phyloP scores from a whole-genome alignment of 2,888 invertebrate genomes.

The Eutolmus rufibarbis region DNA sequence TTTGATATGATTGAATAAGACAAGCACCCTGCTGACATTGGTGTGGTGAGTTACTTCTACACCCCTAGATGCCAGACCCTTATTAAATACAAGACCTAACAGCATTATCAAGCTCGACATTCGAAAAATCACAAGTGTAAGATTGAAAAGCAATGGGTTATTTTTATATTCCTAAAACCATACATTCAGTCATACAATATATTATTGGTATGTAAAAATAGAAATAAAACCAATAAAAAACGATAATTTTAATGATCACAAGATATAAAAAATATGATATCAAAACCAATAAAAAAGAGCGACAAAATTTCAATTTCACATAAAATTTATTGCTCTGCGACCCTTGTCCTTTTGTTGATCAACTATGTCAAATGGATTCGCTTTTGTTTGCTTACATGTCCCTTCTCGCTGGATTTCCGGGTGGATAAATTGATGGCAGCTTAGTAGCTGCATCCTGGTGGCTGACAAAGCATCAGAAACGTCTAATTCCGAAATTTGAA shows the following conservation, averaged over 20 bases:
- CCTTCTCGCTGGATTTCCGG: not conserved
- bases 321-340: constrained; percentile 1
- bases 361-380: constrained; percentile 21
- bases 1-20: constrained; percentile 23
- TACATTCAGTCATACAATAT: not conserved
- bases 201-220: not conserved
- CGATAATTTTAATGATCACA: not conserved
- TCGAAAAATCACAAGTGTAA: not conserved
- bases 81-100: not conserved
- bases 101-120: not conserved
- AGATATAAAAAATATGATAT: not conserved
- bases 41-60: not conserved
- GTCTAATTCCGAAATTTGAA: constrained; percentile 45
- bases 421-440: not conserved
- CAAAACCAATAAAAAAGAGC: not conserved
- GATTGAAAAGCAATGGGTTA: not conserved
- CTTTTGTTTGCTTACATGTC: constrained; percentile 20
- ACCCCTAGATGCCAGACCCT: not conserved
- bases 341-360: constrained; percentile 8
- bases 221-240: not conserved
- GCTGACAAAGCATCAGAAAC: constrained; percentile 37
- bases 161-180: not conserved
- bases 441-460: constrained; percentile 1
- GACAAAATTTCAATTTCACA: not conserved
- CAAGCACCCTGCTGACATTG: not conserved